Base-by-base conservation (phyloP, 2,113 vertebrate species). In the Misgurnus anguillicaudatus region DNA sequence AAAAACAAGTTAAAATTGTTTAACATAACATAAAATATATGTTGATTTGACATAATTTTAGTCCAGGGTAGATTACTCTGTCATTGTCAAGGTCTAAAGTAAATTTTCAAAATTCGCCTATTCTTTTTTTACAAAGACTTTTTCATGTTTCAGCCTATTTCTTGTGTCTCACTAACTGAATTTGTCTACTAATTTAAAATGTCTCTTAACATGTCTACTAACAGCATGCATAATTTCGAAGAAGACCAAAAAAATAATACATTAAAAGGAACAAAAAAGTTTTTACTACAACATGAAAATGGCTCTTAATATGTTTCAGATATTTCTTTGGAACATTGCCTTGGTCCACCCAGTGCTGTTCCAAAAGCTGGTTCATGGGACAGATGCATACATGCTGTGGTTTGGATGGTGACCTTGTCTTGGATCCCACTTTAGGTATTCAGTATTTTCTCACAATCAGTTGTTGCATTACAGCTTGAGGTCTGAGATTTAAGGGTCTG, bases 321-420 rank as follows among this genome's bases (percentile, higher is more conserved):
- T 31, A 80, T 75, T 66, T 80, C 63, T 80, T n/a, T 75, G 41
- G 79, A 80, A 66, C 21, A 0, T 80, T 36, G 79, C 71, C 39
- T 71, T 80, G 9, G 63, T 75, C 57, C 64, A 67, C 9, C 79
- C 79, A 4, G 21, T 80, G 41, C 6, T 24, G 9, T 80, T 61
- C 42, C n/a, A 24, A 6, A 80, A 39, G 64, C 36, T 80, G 14
- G 36, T 39, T 1, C 58, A 10, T 19, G 11, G 41, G 36, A 75
- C 13, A 48, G 45, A 48, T 47, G 9, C 0, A 21, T 67, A 9
- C 75, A 58, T 66, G 17, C 58, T 47, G n/a, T 64, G 11, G 69
- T 61, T 10, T 83, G 78, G 77, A 3, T 80, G 9, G n/a, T 68
- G 6, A 36, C 78, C 21, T 21, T 42, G 17, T 13, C 24, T 39